These are phyloP conservation scores for Tachyglossus aculeatus DNA, from an alignment of 2,797 vertebrate genomes.

Conservation along the genomic window DNA sequence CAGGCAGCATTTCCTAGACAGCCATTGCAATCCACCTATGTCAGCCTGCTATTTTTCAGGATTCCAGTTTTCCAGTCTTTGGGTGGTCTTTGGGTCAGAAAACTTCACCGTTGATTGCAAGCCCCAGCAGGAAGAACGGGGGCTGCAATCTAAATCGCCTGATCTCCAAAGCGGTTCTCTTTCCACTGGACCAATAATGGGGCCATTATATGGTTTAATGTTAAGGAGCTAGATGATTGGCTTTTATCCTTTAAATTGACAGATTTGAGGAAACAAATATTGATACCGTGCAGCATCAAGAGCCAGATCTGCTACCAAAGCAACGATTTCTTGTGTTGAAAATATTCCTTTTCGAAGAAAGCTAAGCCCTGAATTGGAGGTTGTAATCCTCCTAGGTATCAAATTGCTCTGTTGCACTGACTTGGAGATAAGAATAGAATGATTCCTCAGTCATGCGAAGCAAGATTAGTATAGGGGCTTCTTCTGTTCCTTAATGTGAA, in stretches of 20 bases:
- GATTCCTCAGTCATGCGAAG: neutral
- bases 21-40: no score
- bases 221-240: constrained; percentile 27
- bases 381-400: neutral
- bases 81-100: no score
- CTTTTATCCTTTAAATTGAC: neutral
- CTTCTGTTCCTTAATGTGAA: neutral
- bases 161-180: no score
- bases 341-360: neutral
- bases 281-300: neutral
- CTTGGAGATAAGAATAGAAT: neutral
- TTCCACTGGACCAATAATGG: no score
- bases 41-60: no score
- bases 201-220: constrained; percentile 17
- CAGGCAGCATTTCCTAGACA: no score
- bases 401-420: neutral
- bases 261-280: constrained; percentile 32
- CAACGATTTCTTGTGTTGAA: no score
- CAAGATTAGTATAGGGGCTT: neutral
- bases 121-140: no score
- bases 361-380: neutral
- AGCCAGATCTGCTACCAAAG: neutral
- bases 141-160: no score
- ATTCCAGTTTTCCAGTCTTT: no score
- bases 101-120: no score